Percentiles rank a stretch among this genome's conserved stretches.
Evolutionary conservation across 2,113 vertebrate genomes (phyloP).

Genomic region (Callipepla squamata): DNA sequence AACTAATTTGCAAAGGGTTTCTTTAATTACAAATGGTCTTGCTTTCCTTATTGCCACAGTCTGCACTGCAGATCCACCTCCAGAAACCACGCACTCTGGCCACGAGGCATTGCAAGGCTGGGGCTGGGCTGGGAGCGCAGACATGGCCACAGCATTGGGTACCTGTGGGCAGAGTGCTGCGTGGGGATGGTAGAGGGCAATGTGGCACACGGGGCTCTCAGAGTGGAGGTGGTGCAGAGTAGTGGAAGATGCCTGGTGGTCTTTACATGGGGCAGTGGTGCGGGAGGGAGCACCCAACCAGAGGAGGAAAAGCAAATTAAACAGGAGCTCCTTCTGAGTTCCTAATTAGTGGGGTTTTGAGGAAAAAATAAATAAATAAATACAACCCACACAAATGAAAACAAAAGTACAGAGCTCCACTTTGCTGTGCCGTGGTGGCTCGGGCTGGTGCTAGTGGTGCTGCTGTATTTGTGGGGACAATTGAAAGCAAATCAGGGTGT

Average conservation of each 20-base stretch:
- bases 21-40: constrained; percentile 35
- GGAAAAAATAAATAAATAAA: neutral
- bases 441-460: neutral
- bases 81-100: neutral
- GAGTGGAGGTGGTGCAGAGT: neutral
- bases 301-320: constrained; percentile 30
- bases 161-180: neutral
- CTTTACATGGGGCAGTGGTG: neutral
- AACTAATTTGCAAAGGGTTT: constrained; percentile 23
- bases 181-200: neutral
- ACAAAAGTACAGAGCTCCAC: neutral
- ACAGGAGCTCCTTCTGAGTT: neutral
- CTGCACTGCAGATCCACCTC: neutral
- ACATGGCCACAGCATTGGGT: neutral
- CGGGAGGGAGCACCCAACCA: neutral
- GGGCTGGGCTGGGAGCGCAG: neutral
- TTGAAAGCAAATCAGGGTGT: neutral
- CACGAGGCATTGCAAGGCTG: neutral
- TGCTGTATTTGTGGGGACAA: neutral
- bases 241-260: fast-evolving
- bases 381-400: neutral
- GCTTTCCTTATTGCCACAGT: neutral
- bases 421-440: fast-evolving
- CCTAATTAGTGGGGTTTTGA: neutral
- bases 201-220: neutral